A percentile compares a stretch with the other conserved stretches of the same genome.
Evolutionary conservation across 2,113 vertebrate genomes (phyloP).

Genomic region (Sterrhoptilus dennistouni): DNA sequence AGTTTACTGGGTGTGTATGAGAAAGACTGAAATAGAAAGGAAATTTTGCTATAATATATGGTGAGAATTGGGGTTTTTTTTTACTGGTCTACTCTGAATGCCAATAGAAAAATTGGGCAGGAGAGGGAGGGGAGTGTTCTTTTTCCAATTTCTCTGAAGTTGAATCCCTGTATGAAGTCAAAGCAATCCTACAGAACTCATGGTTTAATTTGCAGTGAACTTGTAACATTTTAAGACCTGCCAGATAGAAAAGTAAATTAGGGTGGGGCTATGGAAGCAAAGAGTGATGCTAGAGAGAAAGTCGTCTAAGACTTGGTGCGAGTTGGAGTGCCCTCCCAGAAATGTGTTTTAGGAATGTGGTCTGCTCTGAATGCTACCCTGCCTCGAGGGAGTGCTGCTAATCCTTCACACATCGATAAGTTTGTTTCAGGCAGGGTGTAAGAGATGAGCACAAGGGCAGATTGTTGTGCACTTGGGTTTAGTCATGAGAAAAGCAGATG

Average conservation of each 20-base stretch:
- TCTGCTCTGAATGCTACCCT: background rate
- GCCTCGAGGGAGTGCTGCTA: background rate
- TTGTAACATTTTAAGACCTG: background rate
- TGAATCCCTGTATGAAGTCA: background rate
- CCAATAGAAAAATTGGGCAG: background rate
- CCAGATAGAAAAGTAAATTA: background rate
- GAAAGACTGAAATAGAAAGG: background rate
- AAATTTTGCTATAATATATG: background rate
- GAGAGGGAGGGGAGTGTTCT: fast-evolving
- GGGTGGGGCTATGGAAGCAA: background rate
- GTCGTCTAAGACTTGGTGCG: fast-evolving
- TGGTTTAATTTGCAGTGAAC: background rate
- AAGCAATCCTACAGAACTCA: background rate
- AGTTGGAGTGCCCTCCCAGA: background rate
- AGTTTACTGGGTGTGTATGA: background rate
- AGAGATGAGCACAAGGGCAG: background rate
- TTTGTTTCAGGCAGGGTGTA: background rate
- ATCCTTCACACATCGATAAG: background rate
- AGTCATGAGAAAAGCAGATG: background rate
- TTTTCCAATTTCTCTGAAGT: background rate
- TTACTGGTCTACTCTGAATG: background rate
- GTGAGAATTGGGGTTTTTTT: background rate
- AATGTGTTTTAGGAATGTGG: background rate
- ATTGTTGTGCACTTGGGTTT: background rate
- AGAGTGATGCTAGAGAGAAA: background rate